Conservation (phyloP, 1,140 invertebrate genomes). For the Diprion similis region DNA sequence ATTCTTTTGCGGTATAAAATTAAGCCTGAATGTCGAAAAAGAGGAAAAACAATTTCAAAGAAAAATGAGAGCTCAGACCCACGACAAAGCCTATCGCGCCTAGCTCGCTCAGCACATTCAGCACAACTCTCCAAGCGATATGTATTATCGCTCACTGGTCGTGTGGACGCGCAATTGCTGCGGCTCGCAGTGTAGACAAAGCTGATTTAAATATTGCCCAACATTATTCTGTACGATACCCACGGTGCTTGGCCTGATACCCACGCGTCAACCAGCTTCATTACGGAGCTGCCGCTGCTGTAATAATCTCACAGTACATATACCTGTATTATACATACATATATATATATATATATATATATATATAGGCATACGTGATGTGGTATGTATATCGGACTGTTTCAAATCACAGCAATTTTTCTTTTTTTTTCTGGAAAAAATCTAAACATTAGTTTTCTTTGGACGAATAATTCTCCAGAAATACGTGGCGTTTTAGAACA, state of each 20-base stretch:
- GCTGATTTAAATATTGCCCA: neutral
- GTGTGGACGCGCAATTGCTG: neutral
- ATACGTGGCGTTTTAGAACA: too few relatives aligned
- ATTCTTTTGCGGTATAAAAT: too few relatives aligned
- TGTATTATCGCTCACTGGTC: neutral
- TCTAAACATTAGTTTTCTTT: too few relatives aligned
- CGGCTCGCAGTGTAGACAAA: neutral
- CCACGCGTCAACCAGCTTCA: neutral
- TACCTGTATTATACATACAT: too few relatives aligned
- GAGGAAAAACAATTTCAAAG: neutral
- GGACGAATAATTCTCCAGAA: too few relatives aligned
- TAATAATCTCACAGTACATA: neutral
- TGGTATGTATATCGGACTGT: too few relatives aligned
- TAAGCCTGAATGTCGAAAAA: neutral
- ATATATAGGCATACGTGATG: too few relatives aligned
- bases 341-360: too few relatives aligned
- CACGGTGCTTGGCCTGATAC: conserved; percentile 1
- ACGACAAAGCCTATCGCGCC: neutral
- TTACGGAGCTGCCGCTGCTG: neutral
- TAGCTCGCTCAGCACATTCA: neutral
- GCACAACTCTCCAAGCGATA: neutral
- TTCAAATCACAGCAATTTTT: too few relatives aligned
- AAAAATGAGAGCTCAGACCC: neutral
- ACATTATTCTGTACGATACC: neutral
- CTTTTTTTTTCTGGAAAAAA: too few relatives aligned